phyloP scores from a whole-genome alignment of 2,797 vertebrate species.

The Hyperoplus immaculatus region DNA sequence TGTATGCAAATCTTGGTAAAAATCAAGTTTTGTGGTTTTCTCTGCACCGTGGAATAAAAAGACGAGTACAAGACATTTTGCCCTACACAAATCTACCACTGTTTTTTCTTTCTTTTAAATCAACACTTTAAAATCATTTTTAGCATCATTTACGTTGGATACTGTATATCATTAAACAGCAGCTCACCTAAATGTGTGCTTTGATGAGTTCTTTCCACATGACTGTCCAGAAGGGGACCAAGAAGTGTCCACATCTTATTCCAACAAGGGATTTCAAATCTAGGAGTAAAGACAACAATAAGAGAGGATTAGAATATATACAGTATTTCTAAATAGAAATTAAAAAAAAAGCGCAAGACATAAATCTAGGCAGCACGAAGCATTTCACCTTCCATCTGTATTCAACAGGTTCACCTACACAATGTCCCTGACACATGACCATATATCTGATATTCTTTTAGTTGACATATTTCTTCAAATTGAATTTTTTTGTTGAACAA shows the following conservation, averaged over 20 bases:
- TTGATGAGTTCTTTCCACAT: slow-evolving; percentile 92
- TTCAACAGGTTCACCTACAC: neutral
- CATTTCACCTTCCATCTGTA: neutral
- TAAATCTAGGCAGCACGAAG: neutral
- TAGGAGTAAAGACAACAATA: slow-evolving; percentile 44
- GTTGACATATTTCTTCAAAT: neutral
- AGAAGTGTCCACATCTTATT: slow-evolving; percentile 92
- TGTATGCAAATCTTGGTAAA: neutral
- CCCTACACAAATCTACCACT: neutral
- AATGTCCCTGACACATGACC: neutral
- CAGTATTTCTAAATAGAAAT: neutral
- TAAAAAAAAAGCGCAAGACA: neutral
- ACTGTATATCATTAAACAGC: neutral
- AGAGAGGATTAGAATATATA: neutral
- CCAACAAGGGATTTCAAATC: slow-evolving; percentile 94
- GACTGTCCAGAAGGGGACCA: slow-evolving; percentile 92
- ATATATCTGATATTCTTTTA: neutral
- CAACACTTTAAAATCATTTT: neutral
- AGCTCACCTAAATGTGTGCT: slow-evolving; percentile 93
- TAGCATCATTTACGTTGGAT: neutral
- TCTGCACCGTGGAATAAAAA: neutral
- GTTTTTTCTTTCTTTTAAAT: neutral
- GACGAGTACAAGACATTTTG: neutral
- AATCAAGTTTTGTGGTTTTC: neutral
- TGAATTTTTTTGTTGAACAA: neutral